Evolutionary conservation across 1,140 invertebrate species (phyloP), one percentile per base, ranked within the genome.

Genomic region (Antheraea mylitta): DNA sequence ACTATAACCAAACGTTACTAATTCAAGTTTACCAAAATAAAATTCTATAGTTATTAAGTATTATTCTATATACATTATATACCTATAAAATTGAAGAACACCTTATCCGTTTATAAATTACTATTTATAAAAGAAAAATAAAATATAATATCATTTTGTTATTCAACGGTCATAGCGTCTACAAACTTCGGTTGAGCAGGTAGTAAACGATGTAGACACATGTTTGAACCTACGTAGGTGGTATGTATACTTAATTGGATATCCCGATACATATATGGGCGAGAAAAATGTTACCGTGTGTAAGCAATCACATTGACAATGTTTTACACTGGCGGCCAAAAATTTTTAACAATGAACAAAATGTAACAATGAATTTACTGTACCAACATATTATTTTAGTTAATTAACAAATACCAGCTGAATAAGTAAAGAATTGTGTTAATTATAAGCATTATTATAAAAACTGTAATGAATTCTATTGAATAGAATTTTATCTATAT

Each of bases 121-220:
- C 11, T 53, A 53, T 13, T 37, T 48, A 48, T 59, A 22, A n/a
- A 37, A 18, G 9, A 6, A 59, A 66, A 66, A 37, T 18, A 18
- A 66, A n/a, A 38, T 48, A 69, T 45, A 70, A 72, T 62, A 58
- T 16, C 19, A 45, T 73, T 68, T 76, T 76, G 69, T 69, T 71
- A 73, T 73, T 72, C 71, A 58, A 67, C 19, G 62, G 18, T 48
- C 67, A 64, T 72, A 67, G 71, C 45, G 13, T 53, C 30, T 66
- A 64, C 13, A 53, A 61, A 64, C 19, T 37, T 38, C 58, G 68
- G 64, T 63, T 60, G 64, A 38, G 59, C 67, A 69, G 68, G 71
- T 69, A 69, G 53, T 59, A n/a, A 66, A 30, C 19, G 19, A 61
- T 13, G 13, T 61, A 30, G 3, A 36, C 30, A 61, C 18, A 30